phyloP scores from a whole-genome alignment of 2,888 invertebrate genomes.

The Patella caerulea region DNA sequence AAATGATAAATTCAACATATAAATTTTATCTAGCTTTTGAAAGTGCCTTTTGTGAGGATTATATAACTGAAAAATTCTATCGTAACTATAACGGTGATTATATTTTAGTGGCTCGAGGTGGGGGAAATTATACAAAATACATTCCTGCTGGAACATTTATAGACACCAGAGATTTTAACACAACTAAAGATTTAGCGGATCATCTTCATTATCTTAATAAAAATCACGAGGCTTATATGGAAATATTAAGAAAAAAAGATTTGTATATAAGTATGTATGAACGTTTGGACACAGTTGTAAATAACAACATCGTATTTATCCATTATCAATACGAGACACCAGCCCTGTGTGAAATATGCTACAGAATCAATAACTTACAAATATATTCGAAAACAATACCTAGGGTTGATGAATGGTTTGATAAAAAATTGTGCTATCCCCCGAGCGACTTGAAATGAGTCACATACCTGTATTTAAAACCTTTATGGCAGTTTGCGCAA shows the following conservation, averaged over 20 bases:
- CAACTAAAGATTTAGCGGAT: neutral
- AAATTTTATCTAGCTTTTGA: conserved; percentile 1
- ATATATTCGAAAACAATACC: too few species aligned
- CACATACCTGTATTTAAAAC: too few species aligned
- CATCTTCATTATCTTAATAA: neutral
- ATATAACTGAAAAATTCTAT: conserved; percentile 1
- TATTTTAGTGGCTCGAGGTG: neutral
- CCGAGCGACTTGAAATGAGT: too few species aligned
- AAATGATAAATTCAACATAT: neutral
- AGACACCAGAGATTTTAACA: neutral
- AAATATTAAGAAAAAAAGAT: neutral
- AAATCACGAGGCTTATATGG: neutral
- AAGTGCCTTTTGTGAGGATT: neutral
- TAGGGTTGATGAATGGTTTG: too few species aligned
- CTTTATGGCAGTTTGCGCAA: too few species aligned
- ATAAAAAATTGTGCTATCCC: too few species aligned
- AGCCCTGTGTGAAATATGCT: too few species aligned
- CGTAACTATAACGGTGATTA: neutral
- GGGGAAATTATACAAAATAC: neutral
- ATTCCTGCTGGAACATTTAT: neutral
- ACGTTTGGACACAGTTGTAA: neutral
- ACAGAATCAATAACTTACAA: too few species aligned
- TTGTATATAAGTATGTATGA: neutral
- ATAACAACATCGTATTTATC: too few species aligned
- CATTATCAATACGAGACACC: too few species aligned